Conservation (phyloP, 2,888 invertebrate genomes). For the Ligdia adustata region DNA sequence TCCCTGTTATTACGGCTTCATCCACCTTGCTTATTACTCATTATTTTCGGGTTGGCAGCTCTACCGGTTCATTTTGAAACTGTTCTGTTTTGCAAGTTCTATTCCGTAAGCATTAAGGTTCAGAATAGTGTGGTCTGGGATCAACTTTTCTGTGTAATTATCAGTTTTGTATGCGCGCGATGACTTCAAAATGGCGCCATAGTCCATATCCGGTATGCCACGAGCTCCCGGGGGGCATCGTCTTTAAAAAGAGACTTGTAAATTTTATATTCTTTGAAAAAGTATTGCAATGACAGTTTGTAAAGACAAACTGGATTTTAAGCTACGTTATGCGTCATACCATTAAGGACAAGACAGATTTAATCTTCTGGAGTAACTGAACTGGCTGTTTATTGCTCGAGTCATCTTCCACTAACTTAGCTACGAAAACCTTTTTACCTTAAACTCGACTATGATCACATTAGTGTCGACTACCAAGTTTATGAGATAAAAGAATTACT, state of each 20-base stretch:
- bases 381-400: no score
- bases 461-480: neutral
- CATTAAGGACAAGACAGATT: no score
- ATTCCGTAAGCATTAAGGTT: slow-evolving; percentile 10
- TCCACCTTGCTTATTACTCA: slow-evolving; percentile 26
- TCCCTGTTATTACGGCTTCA: slow-evolving; percentile 20
- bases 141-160: slow-evolving; percentile 14
- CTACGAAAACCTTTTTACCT: neutral
- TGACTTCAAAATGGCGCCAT: slow-evolving; percentile 25
- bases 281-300: no score
- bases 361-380: no score
- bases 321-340: no score
- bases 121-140: slow-evolving; percentile 7
- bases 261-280: neutral
- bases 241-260: slow-evolving; percentile 13
- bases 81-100: slow-evolving; percentile 12
- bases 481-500: neutral
- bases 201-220: slow-evolving; percentile 25
- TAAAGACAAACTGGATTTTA: no score
- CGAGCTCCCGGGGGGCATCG: slow-evolving; percentile 9
- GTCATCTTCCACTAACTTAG: neutral
- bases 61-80: slow-evolving; percentile 6
- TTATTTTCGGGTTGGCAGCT: slow-evolving; percentile 25
- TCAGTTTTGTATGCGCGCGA: slow-evolving; percentile 29
- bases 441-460: no score